phyloP scores from a whole-genome alignment of 2,113 vertebrate genomes.

The Phyllostomus hastatus region DNA sequence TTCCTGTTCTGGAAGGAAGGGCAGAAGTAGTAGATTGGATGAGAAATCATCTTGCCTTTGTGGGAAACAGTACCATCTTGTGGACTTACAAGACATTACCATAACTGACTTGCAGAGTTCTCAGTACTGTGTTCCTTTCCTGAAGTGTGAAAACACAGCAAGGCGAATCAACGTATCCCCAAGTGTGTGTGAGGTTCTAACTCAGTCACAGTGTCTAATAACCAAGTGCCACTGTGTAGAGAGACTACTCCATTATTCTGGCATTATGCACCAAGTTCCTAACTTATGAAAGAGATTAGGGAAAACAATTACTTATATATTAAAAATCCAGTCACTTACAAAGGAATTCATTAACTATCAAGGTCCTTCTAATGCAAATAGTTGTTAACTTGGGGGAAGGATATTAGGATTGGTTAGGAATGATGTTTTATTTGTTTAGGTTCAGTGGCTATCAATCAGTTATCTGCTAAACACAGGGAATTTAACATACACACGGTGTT shows the following conservation, averaged over 20 bases:
- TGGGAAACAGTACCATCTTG: slow-evolving; percentile 51
- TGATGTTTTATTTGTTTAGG: not conserved
- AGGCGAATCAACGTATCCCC: not conserved
- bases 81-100: not conserved
- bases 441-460: not conserved
- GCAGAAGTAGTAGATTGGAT: not conserved
- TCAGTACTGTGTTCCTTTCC: not conserved
- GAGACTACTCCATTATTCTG: not conserved
- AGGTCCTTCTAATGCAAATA: not conserved
- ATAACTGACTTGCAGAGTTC: not conserved
- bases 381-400: not conserved
- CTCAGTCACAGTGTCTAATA: not conserved
- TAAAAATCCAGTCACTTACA: not conserved
- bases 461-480: not conserved
- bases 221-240: not conserved
- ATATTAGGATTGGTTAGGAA: not conserved
- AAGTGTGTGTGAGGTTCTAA: not conserved
- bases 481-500: not conserved
- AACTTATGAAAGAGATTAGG: not conserved
- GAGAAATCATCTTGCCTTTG: not conserved
- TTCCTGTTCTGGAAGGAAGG: not conserved
- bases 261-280: not conserved
- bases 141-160: not conserved
- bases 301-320: not conserved
- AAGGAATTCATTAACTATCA: not conserved